Evolutionary conservation across 1,140 invertebrate species (phyloP), one percentile per base, ranked within the genome.

Genomic region (Nilaparvata lugens): DNA sequence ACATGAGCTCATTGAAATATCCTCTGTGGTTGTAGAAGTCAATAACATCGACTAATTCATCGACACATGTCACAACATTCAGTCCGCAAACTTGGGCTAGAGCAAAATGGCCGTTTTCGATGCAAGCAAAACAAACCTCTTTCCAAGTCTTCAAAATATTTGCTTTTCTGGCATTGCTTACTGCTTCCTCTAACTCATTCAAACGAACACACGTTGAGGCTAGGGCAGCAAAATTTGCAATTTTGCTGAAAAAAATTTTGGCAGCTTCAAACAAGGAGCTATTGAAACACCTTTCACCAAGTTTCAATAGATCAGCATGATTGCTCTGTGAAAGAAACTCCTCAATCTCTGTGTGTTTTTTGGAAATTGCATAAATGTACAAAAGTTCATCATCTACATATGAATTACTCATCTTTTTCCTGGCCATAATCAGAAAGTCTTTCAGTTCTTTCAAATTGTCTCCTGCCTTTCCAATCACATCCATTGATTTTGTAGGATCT

Each of bases 121-220:
- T 95, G 78, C 97, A 99, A 6, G 97, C 96, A 76, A 99, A 99
- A 75, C 97, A 99, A n/a, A 99, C 95, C 75, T 99, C 95, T 76
- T 99, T 99, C 97, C 97, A 99, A 28, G 97, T 99, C 67, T 94
- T 86, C 4, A 96, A 99, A 54, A 93, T 83, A 75, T 99, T 99
- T 0, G 97, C 97, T 73, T 99, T 99, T 14, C 96, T 83, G 0
- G 96, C 97, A 66, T 92, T 90, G 72, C 99, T 97, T 3, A 99
- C 97, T 40, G 97, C 97, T 23, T 95, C 94, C 76, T 98, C 95
- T 77, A 96, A 99, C 74, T 99, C 95, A 74, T 95, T 96, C 24
- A 99, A 75, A 73, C 98, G 90, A 1, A 99, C 96, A 62, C 98
- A 75, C 4, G 97, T 99, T 65, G 98, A 96, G 13, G 97, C 96